These are phyloP conservation scores for Pegoplata infirma DNA, from an alignment of 2,888 invertebrate genomes.

Conservation along the genomic window DNA sequence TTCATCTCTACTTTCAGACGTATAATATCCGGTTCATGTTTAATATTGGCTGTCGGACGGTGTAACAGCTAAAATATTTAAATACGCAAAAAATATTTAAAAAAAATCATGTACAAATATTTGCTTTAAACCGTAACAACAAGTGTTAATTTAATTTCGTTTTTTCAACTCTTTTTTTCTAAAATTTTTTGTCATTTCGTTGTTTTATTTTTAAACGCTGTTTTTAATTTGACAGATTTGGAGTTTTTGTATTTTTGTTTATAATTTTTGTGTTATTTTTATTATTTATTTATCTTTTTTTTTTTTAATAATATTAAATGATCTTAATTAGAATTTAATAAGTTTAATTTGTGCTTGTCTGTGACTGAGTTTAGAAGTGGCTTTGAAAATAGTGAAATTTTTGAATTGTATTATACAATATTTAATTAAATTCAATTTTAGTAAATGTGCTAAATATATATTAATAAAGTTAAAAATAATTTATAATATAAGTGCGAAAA, in stretches of 20 bases:
- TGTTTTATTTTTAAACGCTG: not conserved
- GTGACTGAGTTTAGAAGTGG: constrained; percentile 3
- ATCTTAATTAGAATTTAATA: constrained; percentile 33
- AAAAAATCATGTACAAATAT: too few species aligned
- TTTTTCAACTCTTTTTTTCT: not conserved
- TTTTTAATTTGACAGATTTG: not conserved
- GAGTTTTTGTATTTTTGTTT: not conserved
- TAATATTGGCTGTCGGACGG: too few species aligned
- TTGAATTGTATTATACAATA: too few species aligned
- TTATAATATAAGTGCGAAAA: not conserved
- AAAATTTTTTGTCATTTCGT: not conserved
- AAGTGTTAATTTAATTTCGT: constrained; percentile 7
- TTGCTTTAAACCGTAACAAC: constrained; percentile 10
- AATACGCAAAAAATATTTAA: not conserved
- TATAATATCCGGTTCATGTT: too few species aligned
- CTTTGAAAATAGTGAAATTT: not conserved
- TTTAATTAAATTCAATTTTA: too few species aligned
- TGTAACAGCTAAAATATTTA: too few species aligned
- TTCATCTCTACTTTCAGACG: too few species aligned
- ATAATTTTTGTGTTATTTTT: too few species aligned
- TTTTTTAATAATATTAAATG: not conserved
- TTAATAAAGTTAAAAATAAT: not conserved
- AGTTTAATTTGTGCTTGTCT: constrained; percentile 1
- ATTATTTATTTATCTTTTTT: too few species aligned
- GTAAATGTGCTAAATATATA: not conserved